These are phyloP conservation scores for Apamea crenata DNA, from an alignment of 2,888 invertebrate species.

Conservation along the genomic window DNA sequence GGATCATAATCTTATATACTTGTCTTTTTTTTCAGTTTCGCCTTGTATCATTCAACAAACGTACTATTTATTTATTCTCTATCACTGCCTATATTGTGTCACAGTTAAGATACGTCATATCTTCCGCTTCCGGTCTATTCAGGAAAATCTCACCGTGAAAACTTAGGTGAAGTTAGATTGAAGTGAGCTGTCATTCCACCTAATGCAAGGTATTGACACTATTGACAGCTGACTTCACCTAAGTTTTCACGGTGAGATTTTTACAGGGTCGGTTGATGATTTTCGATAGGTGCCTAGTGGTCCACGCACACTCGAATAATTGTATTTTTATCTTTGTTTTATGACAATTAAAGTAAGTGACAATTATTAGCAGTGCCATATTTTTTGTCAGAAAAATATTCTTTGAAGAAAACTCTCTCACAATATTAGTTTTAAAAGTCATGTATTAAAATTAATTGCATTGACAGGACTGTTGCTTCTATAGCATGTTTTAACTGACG, in stretches of 20 bases:
- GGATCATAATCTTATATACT: conserved; percentile 57
- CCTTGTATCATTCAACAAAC: conserved; percentile 45
- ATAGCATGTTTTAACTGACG: conserved; percentile 4
- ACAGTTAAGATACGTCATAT: conserved; percentile 13
- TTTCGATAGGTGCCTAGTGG: conserved; percentile 44
- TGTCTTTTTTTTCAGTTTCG: conserved; percentile 16
- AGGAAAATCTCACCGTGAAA: neutral
- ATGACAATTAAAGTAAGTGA: conserved; percentile 51
- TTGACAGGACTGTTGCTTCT: neutral
- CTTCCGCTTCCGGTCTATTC: neutral
- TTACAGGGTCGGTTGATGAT: neutral
- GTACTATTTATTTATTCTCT: conserved; percentile 60
- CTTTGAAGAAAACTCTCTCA: neutral
- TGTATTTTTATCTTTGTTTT: conserved; percentile 65
- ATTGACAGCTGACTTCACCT: neutral
- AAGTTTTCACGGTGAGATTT: neutral
- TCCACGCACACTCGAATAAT: conserved; percentile 77
- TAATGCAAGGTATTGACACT: neutral
- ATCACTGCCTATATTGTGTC: conserved; percentile 61
- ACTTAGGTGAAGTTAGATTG: neutral
- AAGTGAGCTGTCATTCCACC: neutral
- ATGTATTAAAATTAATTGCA: conserved; percentile 28
- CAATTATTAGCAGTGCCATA: conserved; percentile 28
- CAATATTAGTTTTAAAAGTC: conserved; percentile 27
- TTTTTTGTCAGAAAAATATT: conserved; percentile 29